These are phyloP conservation scores for Ryuthela nishihirai DNA, from an alignment of 2,888 invertebrate species.

Conservation along the genomic window DNA sequence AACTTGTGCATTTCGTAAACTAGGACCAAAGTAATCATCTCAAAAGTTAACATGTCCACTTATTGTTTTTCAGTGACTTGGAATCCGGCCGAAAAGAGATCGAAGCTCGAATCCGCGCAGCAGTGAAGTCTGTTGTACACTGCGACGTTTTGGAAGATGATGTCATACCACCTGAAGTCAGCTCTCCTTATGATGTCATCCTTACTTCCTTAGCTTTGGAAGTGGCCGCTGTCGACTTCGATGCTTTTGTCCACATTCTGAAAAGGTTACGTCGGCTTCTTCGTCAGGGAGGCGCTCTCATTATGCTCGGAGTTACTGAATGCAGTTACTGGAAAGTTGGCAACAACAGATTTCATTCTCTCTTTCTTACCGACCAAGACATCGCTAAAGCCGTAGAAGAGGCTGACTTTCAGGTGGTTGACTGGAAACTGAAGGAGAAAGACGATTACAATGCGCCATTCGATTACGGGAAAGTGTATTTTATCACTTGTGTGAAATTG, in stretches of 20 bases:
- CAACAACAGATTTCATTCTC: slow-evolving; percentile 12
- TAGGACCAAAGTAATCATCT: no score
- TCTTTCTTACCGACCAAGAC: slow-evolving; percentile 1
- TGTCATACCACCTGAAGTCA: slow-evolving; percentile 7
- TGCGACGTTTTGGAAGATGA: slow-evolving; percentile 14
- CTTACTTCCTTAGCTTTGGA: slow-evolving; percentile 13
- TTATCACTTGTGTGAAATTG: slow-evolving; percentile 11
- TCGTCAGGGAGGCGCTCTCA: not conserved
- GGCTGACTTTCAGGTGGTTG: slow-evolving; percentile 8
- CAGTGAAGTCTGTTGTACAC: slow-evolving; percentile 12
- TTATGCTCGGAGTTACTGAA: slow-evolving; percentile 5
- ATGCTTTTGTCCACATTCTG: slow-evolving; percentile 11
- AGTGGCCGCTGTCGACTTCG: slow-evolving; percentile 6
- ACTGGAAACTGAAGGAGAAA: slow-evolving; percentile 2
- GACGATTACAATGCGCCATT: slow-evolving; percentile 9
- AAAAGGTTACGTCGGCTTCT: slow-evolving; percentile 2
- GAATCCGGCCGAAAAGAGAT: slow-evolving; percentile 8
- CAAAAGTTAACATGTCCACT: no score
- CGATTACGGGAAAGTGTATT: slow-evolving; percentile 14
- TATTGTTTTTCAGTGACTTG: slow-evolving; percentile 5
- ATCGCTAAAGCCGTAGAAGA: not conserved
- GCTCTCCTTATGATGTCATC: slow-evolving; percentile 8
- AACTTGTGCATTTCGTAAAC: no score
- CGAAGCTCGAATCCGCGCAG: slow-evolving; percentile 11
- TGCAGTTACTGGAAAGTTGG: slow-evolving; percentile 22